phyloP scores from a whole-genome alignment of 2,113 vertebrate species.

The Amazona vittata region DNA sequence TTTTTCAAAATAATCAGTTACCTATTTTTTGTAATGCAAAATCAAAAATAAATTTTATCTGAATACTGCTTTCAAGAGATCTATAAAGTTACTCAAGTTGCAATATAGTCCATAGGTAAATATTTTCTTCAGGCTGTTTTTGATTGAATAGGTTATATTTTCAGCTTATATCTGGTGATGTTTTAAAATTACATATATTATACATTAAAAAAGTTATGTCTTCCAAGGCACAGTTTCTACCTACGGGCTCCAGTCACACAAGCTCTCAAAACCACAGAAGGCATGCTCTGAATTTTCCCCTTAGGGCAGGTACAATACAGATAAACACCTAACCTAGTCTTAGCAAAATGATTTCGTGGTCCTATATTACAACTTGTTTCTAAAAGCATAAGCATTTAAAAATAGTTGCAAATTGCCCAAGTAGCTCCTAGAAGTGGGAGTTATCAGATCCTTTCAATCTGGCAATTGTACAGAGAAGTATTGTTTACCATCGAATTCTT shows the following conservation, averaged over 20 bases:
- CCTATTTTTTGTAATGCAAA: not conserved
- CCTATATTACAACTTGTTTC: not conserved
- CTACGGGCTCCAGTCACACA: not conserved
- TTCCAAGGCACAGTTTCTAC: not conserved
- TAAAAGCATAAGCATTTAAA: slow-evolving; percentile 19
- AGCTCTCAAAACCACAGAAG: not conserved
- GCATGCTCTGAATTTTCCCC: not conserved
- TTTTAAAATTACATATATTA: not conserved
- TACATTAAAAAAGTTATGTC: not conserved
- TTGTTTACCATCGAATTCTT: slow-evolving; percentile 43
- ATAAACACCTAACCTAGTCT: not conserved
- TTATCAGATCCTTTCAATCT: slow-evolving; percentile 27
- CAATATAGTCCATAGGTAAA: not conserved
- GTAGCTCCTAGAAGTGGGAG: slow-evolving; percentile 21
- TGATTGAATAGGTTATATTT: not conserved
- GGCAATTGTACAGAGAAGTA: not conserved
- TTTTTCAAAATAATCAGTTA: not conserved
- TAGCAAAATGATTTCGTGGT: not conserved
- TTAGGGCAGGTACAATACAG: not conserved
- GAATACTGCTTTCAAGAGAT: not conserved
- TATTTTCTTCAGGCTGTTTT: not conserved
- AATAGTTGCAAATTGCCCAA: slow-evolving; percentile 25
- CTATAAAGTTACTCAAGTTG: not conserved
- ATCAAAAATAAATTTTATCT: not conserved
- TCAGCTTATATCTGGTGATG: not conserved